A percentile compares a stretch with the other conserved stretches of the same genome.
Evolutionary conservation across 2,888 invertebrate genomes (phyloP).

Genomic region (Criorhina ranunculi): DNA sequence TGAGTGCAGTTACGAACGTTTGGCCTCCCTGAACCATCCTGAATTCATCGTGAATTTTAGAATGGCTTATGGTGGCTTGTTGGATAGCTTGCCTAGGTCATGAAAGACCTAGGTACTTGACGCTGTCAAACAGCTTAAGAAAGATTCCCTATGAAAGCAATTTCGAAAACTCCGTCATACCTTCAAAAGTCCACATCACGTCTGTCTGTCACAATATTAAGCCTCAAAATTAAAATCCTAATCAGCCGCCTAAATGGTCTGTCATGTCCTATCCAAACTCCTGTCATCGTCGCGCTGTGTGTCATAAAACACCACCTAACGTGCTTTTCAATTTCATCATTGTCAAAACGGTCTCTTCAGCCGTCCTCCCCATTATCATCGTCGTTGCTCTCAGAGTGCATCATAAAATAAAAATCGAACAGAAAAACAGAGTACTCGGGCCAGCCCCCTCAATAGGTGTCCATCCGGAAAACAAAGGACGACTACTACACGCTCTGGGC

Average conservation of each 20-base stretch:
- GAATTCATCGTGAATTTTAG: no score
- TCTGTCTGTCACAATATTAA: no score
- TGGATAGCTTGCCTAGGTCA: no score
- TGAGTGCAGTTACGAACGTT: no score
- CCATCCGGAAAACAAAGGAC: slow-evolving; percentile 36
- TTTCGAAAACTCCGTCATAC: no score
- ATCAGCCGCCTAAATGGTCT: background rate
- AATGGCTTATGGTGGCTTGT: no score
- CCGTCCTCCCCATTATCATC: slow-evolving; percentile 16
- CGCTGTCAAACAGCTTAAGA: no score
- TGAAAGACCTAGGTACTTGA: no score
- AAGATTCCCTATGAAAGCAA: no score
- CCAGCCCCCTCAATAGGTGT: slow-evolving; percentile 30
- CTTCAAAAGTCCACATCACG: no score
- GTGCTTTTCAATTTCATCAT: slow-evolving; percentile 51
- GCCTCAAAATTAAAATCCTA: background rate
- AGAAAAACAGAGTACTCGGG: slow-evolving; percentile 14
- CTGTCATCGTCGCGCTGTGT: slow-evolving; percentile 28
- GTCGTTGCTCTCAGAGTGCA: slow-evolving; percentile 17
- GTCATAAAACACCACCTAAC: slow-evolving; percentile 49
- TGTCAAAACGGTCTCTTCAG: slow-evolving; percentile 32
- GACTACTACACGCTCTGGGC: background rate
- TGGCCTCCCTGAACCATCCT: no score
- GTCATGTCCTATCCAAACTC: slow-evolving; percentile 18
- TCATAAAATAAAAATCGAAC: slow-evolving; percentile 20